Evolutionary conservation across 2,113 vertebrate species (phyloP), one percentile per base, ranked within the genome.

Genomic region (Clarias gariepinus): DNA sequence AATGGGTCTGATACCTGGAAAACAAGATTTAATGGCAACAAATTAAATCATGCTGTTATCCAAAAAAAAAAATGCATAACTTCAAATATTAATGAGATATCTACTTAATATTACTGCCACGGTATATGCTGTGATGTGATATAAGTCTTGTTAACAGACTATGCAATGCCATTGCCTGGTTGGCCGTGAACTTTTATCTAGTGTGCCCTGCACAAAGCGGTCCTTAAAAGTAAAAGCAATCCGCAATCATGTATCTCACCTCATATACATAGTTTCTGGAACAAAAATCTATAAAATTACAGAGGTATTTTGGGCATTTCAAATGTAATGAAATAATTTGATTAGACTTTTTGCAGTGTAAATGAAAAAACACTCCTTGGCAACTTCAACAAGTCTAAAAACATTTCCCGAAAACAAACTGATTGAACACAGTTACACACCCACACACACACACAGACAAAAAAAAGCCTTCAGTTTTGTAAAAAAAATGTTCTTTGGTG

Each of bases 1-100:
- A 96, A 86, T 92, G 96, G 0, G 96, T 96, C 10, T 93, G 94
- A 90, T 97, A 97, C 84, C 98, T 99, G 91, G 0, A 61, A 36
- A 86, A 87, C 87, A 90, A 13, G 90, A 88, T 86, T 5, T 47
- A 41, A 28, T 47, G 81, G 18, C 3, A 18, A 21, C 18, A 73
- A 41, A 21, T 41, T 41, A 9, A 73, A 33, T 41, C 57, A 58
- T 63, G 23, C 21, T 10, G 61, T 63, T 10, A 63, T 64, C 2
- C 2, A 61, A 8, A 61, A 63, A 41, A 41, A 41, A 41, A 41
- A 6, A 47, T 36, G 5, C 6, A 47, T 47, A 47, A 47, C 47
- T 47, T 47, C 47, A 47, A n/a, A n/a, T 7, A 47, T 8, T 47
- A 47, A n/a, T 64, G 61, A 12, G 61, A 64, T 12, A n/a, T 47